Percentiles rank a stretch among this genome's conserved stretches.
Evolutionary conservation across 2,113 vertebrate species (phyloP).

Genomic region (Epinephelus moara): DNA sequence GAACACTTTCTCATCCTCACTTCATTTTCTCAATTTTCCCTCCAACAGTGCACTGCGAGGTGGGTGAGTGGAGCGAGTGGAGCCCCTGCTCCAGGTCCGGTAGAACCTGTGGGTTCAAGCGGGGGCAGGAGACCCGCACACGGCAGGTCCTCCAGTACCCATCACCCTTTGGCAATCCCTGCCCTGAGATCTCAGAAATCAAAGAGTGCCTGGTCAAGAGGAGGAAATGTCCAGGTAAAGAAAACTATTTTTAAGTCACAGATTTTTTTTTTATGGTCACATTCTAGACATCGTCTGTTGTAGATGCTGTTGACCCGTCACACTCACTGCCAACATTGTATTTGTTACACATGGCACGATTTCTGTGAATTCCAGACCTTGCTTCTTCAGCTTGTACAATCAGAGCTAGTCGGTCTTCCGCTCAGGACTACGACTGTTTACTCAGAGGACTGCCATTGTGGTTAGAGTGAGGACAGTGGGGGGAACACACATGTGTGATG

Average conservation of each 20-base stretch:
- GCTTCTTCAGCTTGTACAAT: constrained; percentile 74
- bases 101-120: constrained; percentile 94
- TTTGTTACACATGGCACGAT: constrained; percentile 66
- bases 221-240: constrained; percentile 93
- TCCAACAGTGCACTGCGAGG: constrained; percentile 93
- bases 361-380: constrained; percentile 75
- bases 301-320: constrained; percentile 32
- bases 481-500: constrained; percentile 73
- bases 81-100: constrained; percentile 91
- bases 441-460: constrained; percentile 80
- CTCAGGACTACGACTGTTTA: constrained; percentile 78
- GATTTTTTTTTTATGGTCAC: background rate
- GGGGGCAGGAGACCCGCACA: constrained; percentile 92
- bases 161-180: constrained; percentile 89
- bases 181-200: constrained; percentile 89
- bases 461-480: constrained; percentile 71
- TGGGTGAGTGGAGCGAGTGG: constrained; percentile 94
- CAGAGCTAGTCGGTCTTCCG: constrained; percentile 73
- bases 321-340: constrained; percentile 40
- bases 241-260: background rate
- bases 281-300: constrained; percentile 1
- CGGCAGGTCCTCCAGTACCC: constrained; percentile 90
- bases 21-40: background rate
- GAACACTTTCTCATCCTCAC: background rate
- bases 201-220: constrained; percentile 93